Percentiles rank a stretch among this genome's conserved stretches.
These are phyloP conservation scores for Chromobotia macracanthus DNA, from an alignment of 2,797 vertebrate species.

Conservation along the genomic window DNA sequence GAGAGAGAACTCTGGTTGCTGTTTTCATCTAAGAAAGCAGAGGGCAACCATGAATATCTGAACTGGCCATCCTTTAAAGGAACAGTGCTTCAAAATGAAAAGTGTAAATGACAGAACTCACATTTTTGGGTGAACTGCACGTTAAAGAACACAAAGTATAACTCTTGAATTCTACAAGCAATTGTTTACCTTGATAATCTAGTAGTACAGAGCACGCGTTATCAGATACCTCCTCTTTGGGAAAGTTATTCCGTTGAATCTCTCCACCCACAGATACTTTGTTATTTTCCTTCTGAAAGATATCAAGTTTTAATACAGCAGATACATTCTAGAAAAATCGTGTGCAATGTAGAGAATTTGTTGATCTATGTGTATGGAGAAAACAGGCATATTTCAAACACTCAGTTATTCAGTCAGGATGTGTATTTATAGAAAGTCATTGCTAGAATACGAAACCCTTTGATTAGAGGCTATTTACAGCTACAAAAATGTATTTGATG, in stretches of 20 bases:
- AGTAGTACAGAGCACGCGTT: conserved; percentile 82
- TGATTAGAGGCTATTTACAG: not conserved
- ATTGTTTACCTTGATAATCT: conserved; percentile 84
- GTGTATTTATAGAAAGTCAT: not conserved
- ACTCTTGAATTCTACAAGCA: not conserved
- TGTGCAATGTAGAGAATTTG: no score
- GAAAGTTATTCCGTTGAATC: conserved; percentile 79
- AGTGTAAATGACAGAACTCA: not conserved
- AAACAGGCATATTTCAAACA: not conserved
- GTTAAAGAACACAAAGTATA: not conserved
- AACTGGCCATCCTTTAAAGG: not conserved
- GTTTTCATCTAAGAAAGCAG: conserved; percentile 82
- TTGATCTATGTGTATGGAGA: not conserved
- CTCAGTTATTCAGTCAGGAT: not conserved
- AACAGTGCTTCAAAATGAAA: not conserved
- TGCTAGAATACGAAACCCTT: not conserved
- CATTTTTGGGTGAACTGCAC: no score
- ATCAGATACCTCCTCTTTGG: conserved; percentile 73
- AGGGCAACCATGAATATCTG: not conserved
- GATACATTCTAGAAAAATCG: not conserved
- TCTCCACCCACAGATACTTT: conserved; percentile 71
- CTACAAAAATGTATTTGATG: not conserved
- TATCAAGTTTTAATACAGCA: not conserved
- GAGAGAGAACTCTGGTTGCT: conserved; percentile 90
- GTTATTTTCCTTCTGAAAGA: conserved; percentile 82